Percentiles rank a stretch among this genome's conserved stretches.
Conservation (phyloP, 2,113 vertebrate genomes). For the Rhombomys opimus region DNA sequence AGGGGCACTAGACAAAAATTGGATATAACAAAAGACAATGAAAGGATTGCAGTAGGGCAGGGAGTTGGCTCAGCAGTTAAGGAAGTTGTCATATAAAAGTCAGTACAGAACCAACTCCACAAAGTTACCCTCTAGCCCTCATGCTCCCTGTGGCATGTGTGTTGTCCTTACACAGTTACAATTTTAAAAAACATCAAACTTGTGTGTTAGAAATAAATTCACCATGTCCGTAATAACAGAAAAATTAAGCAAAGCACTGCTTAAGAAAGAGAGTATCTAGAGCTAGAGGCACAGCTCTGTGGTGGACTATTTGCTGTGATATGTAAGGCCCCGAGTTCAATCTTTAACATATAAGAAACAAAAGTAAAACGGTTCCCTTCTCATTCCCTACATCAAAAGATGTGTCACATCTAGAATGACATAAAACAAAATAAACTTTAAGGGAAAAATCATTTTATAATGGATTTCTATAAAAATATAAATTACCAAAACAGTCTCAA, state of each 20-base stretch:
- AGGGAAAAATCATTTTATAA: constrained; percentile 22
- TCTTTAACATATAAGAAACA: background rate
- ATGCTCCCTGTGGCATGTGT: background rate
- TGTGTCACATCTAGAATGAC: background rate
- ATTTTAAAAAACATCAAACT: constrained; percentile 19
- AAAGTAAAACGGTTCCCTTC: background rate
- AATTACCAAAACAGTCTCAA: constrained; percentile 35
- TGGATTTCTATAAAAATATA: constrained; percentile 50
- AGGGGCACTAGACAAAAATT: background rate
- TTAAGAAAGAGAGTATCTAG: background rate
- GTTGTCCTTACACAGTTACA: background rate
- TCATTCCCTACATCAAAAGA: background rate
- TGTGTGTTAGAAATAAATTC: constrained; percentile 1
- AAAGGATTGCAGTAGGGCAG: background rate
- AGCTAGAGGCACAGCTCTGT: too few species aligned
- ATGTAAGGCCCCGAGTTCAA: background rate
- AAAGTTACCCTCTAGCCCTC: background rate
- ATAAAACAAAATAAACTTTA: constrained; percentile 4
- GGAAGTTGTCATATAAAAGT: background rate
- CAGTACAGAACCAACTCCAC: too few species aligned
- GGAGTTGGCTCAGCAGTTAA: background rate
- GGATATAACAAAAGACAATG: background rate
- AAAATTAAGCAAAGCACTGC: background rate
- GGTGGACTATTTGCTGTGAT: background rate
- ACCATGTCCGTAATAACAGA: background rate